Evolutionary conservation across 2,888 invertebrate genomes (phyloP).

Genomic region (Xanthia togata): DNA sequence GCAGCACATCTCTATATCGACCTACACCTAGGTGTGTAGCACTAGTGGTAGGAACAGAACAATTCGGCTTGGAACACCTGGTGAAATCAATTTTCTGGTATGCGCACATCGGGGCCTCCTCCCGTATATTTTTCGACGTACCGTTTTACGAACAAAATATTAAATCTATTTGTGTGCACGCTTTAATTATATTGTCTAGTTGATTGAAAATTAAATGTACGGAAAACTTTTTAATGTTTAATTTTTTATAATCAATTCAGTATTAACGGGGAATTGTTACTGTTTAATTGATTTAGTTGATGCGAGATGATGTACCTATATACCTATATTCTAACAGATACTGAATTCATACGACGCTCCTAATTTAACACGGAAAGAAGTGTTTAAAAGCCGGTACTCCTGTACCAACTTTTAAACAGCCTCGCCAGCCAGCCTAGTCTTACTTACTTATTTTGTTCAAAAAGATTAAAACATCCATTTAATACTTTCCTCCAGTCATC

Average conservation of each 20-base stretch:
- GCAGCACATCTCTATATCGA: slow-evolving; percentile 3
- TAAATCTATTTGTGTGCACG: slow-evolving; percentile 39
- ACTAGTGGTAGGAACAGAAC: slow-evolving; percentile 59
- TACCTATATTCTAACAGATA: background rate
- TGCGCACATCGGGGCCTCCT: slow-evolving; percentile 64
- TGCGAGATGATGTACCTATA: background rate
- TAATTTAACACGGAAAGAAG: background rate
- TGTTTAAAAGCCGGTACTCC: no score
- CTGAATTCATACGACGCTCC: background rate
- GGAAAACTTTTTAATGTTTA: slow-evolving; percentile 1
- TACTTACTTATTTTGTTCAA: background rate
- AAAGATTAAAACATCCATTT: slow-evolving; percentile 1
- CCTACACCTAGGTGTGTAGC: background rate
- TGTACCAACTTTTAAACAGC: no score
- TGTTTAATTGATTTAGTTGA: background rate
- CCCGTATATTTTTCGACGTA: slow-evolving; percentile 21
- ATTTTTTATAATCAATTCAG: background rate
- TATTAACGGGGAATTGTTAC: background rate
- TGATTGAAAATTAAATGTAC: slow-evolving; percentile 46
- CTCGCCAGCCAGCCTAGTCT: no score
- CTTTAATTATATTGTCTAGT: slow-evolving; percentile 39
- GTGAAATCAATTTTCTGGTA: slow-evolving; percentile 79
- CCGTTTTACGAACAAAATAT: slow-evolving; percentile 33
- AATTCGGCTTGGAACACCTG: slow-evolving; percentile 74
- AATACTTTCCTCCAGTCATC: background rate